Evolutionary conservation across 2,888 invertebrate genomes (phyloP).

Genomic region (Saturnia japonica): DNA sequence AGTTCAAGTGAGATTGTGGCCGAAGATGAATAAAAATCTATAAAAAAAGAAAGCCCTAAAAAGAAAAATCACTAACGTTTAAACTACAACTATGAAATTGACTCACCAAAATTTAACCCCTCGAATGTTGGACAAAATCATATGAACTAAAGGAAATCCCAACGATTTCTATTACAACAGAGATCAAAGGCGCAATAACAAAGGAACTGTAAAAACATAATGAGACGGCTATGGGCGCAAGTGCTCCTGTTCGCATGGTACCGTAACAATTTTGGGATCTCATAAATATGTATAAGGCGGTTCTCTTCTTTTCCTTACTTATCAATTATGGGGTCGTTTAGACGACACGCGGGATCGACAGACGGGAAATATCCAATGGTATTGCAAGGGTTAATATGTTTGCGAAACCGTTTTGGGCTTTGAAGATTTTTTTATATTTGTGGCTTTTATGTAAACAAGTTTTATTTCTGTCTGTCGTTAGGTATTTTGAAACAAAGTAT

Average conservation of each 20-base stretch:
- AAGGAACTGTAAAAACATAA: conserved; percentile 78
- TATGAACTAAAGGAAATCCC: conserved; percentile 62
- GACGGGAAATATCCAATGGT: conserved; percentile 54
- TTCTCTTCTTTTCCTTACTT: conserved; percentile 81
- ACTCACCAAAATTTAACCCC: conserved; percentile 39
- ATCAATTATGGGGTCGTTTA: conserved; percentile 81
- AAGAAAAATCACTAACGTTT: not conserved
- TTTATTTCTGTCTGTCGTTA: not conserved
- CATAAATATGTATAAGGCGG: conserved; percentile 81
- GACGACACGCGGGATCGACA: conserved; percentile 62
- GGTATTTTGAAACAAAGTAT: not conserved
- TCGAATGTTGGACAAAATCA: conserved; percentile 46
- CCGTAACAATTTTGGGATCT: conserved; percentile 77
- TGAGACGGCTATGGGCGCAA: conserved; percentile 73
- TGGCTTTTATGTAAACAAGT: not conserved
- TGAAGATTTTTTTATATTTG: conserved; percentile 42
- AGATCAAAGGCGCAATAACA: conserved; percentile 78
- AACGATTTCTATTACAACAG: conserved; percentile 61
- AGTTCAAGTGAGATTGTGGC: too few species aligned
- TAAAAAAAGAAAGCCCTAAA: too few species aligned
- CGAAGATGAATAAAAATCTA: too few species aligned
- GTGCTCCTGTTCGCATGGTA: conserved; percentile 78
- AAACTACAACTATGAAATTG: not conserved
- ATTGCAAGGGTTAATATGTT: conserved; percentile 68
- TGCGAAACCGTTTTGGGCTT: conserved; percentile 37